phyloP scores from a whole-genome alignment of 2,888 invertebrate genomes.

The Cyclophora albipunctata region DNA sequence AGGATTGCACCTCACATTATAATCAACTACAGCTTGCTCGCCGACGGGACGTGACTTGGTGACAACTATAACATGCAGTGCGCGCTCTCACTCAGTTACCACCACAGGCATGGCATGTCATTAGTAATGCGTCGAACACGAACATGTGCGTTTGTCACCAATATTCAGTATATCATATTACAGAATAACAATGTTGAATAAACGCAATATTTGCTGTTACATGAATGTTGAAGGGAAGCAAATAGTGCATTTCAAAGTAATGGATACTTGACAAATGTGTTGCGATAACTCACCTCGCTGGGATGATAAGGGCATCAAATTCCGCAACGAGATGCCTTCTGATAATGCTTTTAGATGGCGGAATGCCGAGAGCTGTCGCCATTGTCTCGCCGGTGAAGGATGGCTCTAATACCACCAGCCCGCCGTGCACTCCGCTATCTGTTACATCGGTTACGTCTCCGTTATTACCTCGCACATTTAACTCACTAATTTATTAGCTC shows the following conservation, averaged over 20 bases:
- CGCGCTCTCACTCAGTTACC: conserved; percentile 4
- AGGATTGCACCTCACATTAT: conserved; percentile 75
- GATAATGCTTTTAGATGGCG: conserved; percentile 94
- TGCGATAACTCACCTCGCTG: conserved; percentile 84
- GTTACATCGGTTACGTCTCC: conserved; percentile 23
- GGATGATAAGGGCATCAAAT: conserved; percentile 91
- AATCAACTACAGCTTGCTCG: conserved; percentile 69
- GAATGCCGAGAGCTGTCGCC: conserved; percentile 94
- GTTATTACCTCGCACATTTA: conserved; percentile 1
- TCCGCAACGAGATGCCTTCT: conserved; percentile 93
- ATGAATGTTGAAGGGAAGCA: conserved; percentile 20
- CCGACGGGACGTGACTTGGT: conserved; percentile 37
- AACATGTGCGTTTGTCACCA: conserved; percentile 12
- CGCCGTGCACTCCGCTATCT: conserved; percentile 97
- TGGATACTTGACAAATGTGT: not conserved
- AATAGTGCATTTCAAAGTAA: conserved; percentile 35
- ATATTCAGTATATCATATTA: conserved; percentile 2
- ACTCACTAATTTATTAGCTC: conserved; percentile 3
- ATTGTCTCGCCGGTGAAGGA: conserved; percentile 96
- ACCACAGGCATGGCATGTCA: conserved; percentile 1
- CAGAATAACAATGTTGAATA: conserved; percentile 5
- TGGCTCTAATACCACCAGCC: conserved; percentile 93
- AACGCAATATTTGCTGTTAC: conserved; percentile 10
- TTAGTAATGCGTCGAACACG: conserved; percentile 6
- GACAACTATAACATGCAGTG: conserved; percentile 22